Evolutionary conservation across 2,113 vertebrate species (phyloP).

Genomic region (Oxygymnocypris stewartii): DNA sequence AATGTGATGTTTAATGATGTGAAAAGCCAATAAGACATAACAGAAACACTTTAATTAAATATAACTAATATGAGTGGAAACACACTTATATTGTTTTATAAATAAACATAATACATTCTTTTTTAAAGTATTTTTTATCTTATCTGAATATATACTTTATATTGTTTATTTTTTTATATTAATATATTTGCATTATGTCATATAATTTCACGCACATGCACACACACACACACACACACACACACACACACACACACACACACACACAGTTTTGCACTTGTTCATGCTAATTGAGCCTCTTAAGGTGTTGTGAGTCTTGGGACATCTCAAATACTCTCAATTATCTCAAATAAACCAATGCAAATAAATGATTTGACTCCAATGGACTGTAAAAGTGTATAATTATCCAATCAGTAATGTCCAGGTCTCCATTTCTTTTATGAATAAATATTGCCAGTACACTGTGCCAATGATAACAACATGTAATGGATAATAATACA

Average conservation of each 20-base stretch:
- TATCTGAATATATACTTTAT: no score
- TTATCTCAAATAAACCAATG: not conserved
- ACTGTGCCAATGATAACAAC: conserved; percentile 64
- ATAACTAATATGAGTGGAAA: no score
- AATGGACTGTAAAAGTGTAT: conserved; percentile 47
- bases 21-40: not conserved
- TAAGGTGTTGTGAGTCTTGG: conserved; percentile 7
- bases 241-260: no score
- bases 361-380: not conserved
- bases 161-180: no score
- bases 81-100: no score
- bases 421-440: conserved; percentile 49
- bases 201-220: no score
- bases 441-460: conserved; percentile 52
- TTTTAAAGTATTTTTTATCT: no score
- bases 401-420: conserved; percentile 66
- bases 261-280: not conserved
- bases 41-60: no score
- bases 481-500: conserved; percentile 66
- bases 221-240: no score
- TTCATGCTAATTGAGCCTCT: not conserved
- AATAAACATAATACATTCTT: no score
- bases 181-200: no score
- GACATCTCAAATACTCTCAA: not conserved
- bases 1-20: conserved; percentile 31